Conservation (phyloP, 1,140 invertebrate genomes). For the Nomia melanderi region DNA sequence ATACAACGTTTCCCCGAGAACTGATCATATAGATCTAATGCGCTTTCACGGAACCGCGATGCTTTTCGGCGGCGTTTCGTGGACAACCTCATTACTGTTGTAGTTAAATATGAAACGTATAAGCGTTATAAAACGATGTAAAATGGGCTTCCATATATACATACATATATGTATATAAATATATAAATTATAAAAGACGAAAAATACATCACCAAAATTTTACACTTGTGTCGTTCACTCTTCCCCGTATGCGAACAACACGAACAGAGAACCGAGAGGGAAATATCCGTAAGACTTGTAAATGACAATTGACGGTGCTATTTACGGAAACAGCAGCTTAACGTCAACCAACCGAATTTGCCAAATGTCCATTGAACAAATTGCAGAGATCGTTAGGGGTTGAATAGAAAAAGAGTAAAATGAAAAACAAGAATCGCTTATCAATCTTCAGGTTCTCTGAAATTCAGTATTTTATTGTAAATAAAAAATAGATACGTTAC, state of each 20-base stretch:
- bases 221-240: slow-evolving; percentile 41
- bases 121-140: slow-evolving; percentile 63
- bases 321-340: too few species aligned
- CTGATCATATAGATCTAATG: slow-evolving; percentile 30
- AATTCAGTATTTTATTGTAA: too few species aligned
- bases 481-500: too few species aligned
- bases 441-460: too few species aligned
- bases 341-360: too few species aligned
- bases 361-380: too few species aligned
- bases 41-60: slow-evolving; percentile 30
- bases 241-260: not conserved
- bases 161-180: slow-evolving; percentile 45
- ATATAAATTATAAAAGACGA: slow-evolving; percentile 41
- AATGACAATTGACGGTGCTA: too few species aligned
- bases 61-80: slow-evolving; percentile 44
- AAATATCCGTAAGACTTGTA: too few species aligned
- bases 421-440: too few species aligned
- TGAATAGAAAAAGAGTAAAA: too few species aligned
- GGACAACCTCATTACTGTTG: slow-evolving; percentile 59
- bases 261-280: too few species aligned
- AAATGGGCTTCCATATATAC: slow-evolving; percentile 62
- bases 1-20: slow-evolving; percentile 1
- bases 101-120: slow-evolving; percentile 56
- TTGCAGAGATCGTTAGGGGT: too few species aligned
- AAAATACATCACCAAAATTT: slow-evolving; percentile 65